Evolutionary conservation across 30 jellyfish, hydroid and myxozoan genomes (phyloP).

Genomic region (Turritopsis dohrnii): DNA sequence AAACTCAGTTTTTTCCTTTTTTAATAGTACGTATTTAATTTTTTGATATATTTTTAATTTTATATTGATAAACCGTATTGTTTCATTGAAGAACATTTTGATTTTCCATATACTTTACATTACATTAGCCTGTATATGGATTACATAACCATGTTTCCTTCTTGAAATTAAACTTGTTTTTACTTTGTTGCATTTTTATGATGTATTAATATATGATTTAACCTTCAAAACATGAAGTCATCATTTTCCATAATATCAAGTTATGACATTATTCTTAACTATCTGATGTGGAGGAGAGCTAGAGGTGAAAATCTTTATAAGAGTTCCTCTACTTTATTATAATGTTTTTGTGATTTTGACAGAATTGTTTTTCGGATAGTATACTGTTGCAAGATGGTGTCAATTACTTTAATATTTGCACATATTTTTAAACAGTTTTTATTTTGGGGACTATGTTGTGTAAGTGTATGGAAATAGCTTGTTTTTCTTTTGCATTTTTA

Average conservation of each 20-base stretch:
- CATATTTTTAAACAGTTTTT: neutral
- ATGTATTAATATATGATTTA: neutral
- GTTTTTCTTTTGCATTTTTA: neutral
- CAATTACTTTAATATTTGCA: neutral
- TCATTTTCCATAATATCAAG: neutral
- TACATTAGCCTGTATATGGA: neutral
- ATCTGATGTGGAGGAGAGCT: neutral
- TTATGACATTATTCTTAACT: neutral
- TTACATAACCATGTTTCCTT: neutral
- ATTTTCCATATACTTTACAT: neutral
- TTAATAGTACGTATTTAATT: no score
- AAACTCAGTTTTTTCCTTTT: neutral
- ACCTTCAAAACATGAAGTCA: neutral
- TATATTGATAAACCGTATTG: no score
- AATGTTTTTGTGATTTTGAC: no score
- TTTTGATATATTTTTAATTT: no score
- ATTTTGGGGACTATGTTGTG: neutral
- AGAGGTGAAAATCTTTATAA: no score
- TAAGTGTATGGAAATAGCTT: neutral
- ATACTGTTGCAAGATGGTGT: neutral
- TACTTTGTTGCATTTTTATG: neutral
- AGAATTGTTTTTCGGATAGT: neutral
- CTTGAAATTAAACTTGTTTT: neutral
- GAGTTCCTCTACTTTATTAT: neutral
- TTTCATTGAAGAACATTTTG: neutral